phyloP scores from a whole-genome alignment of 2,888 invertebrate genomes.

The Molorchus minor region DNA sequence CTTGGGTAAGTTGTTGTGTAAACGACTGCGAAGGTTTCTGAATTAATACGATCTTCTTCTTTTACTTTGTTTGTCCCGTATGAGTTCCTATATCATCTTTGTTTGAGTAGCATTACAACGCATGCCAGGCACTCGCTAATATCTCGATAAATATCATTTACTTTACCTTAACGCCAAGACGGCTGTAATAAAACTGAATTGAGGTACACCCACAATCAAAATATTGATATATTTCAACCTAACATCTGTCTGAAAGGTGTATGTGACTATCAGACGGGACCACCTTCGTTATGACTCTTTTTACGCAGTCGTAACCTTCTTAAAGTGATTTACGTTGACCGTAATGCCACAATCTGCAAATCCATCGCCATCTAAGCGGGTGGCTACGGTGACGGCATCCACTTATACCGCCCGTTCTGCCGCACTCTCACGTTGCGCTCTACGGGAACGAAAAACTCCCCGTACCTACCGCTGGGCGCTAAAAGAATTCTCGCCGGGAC shows the following conservation, averaged over 20 bases:
- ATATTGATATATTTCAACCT: too few relatives aligned
- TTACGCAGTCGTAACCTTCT: constrained; percentile 26
- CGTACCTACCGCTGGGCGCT: constrained; percentile 52
- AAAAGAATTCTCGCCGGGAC: constrained; percentile 59
- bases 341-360: constrained; percentile 33
- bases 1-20: too few relatives aligned
- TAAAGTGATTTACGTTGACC: constrained; percentile 27
- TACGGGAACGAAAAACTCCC: constrained; percentile 42
- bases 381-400: constrained; percentile 34
- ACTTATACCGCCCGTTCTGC: constrained; percentile 38
- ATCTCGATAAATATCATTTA: too few relatives aligned
- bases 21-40: too few relatives aligned
- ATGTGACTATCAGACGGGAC: constrained; percentile 17
- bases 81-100: too few relatives aligned
- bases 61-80: too few relatives aligned
- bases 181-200: too few relatives aligned
- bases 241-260: constrained; percentile 9
- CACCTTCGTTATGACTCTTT: constrained; percentile 17
- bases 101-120: too few relatives aligned
- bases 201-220: too few relatives aligned
- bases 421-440: constrained; percentile 37
- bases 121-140: too few relatives aligned
- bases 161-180: too few relatives aligned
- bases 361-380: constrained; percentile 31
- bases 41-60: too few relatives aligned